Evolutionary conservation across 2,113 vertebrate genomes (phyloP), one percentile per base, ranked within the genome.

Genomic region (Gobio gobio): DNA sequence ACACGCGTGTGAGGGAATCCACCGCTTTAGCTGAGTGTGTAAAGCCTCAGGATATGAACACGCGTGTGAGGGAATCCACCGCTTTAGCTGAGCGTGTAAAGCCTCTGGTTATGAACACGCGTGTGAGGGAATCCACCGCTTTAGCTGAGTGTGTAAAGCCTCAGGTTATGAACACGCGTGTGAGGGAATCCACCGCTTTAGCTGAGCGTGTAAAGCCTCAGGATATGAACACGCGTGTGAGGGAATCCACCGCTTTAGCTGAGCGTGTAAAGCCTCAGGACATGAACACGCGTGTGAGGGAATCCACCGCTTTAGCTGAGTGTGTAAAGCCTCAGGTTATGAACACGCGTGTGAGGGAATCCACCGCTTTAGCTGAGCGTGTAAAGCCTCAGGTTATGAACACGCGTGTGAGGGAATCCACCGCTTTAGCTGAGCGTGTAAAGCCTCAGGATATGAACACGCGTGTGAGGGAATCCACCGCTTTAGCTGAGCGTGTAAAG

Each of bases 391-490:
- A 18, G 64, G 64, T 40, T 70, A 70, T 40, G 18, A 20, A 70
- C 3, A 40, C 18, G 9, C n/a, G n/a, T n/a, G n/a, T 49, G 82
- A 87, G 89, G 87, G 88, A 89, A 91, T 90, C 90, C 83, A 88
- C 83, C 75, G 78, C 45, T 84, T 80, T 85, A 87, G 78, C 64
- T 84, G 74, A 40, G 33, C 9, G 5, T 20, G 20, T 45, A 10
- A 36, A 8, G 20, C 64, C 64, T 36, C 26, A 18, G 64, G 64
- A 70, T 70, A 70, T 40, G 18, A 20, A 70, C 3, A 40, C 18
- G 9, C n/a, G n/a, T n/a, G n/a, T 49, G 82, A 87, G 89, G 87
- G 88, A 89, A 91, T 90, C 90, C 83, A 88, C 83, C 75, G 78
- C 45, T 84, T 80, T 85, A 87, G 78, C 64, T 84, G 74, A 40